Evolutionary conservation across 1,140 invertebrate genomes (phyloP).

Genomic region (Listronotus oregonensis): DNA sequence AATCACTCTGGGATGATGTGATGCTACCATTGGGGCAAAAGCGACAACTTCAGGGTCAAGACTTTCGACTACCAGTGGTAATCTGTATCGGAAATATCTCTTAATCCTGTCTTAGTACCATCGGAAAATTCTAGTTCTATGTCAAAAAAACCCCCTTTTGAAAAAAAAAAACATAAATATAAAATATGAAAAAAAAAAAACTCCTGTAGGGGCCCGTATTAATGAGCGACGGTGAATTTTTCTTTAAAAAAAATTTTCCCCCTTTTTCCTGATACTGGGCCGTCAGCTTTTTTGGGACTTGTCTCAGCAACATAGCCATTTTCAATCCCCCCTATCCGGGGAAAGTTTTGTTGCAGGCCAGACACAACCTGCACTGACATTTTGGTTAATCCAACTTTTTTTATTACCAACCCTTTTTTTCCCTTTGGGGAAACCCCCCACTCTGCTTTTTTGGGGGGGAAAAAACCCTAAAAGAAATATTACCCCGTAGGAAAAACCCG

Average conservation of each 20-base stretch:
- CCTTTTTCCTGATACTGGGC: slow-evolving; percentile 85
- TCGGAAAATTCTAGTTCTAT: slow-evolving; percentile 92
- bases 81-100: slow-evolving; percentile 81
- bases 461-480: slow-evolving; percentile 64
- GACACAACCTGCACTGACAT: slow-evolving; percentile 88
- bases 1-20: slow-evolving; percentile 86
- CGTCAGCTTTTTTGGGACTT: slow-evolving; percentile 83
- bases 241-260: no score
- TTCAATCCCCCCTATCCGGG: slow-evolving; percentile 79
- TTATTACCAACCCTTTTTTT: slow-evolving; percentile 91
- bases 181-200: no score
- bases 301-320: slow-evolving; percentile 91
- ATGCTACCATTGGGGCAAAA: slow-evolving; percentile 88
- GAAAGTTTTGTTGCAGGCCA: slow-evolving; percentile 85
- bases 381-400: slow-evolving; percentile 81
- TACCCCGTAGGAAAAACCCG: not conserved
- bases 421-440: slow-evolving; percentile 80
- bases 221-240: no score
- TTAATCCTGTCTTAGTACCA: slow-evolving; percentile 82
- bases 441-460: slow-evolving; percentile 87
- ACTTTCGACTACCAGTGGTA: slow-evolving; percentile 90
- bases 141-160: slow-evolving; percentile 88
- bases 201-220: no score
- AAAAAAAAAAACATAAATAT: no score
- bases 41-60: slow-evolving; percentile 89